Evolutionary conservation across 2,797 vertebrate genomes (phyloP), one percentile per base, ranked within the genome.

Genomic region (Anomalospiza imberbis): DNA sequence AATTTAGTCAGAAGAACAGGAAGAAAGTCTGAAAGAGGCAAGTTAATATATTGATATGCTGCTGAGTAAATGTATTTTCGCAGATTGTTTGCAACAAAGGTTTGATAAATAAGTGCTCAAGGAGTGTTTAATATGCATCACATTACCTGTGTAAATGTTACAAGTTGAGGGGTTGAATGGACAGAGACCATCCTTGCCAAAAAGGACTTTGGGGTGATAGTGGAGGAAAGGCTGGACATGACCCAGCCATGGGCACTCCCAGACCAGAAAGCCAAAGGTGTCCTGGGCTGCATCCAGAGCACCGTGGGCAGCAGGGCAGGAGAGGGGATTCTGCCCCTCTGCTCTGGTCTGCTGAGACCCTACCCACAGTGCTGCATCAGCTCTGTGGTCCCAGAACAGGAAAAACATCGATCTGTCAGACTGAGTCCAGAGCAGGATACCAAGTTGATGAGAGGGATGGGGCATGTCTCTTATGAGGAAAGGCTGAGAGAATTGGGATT

Each of bases 291-390:
- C 34, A 72, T 2, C 66, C 2, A 9, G 5, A 72, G 31, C 60
- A 36, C 0, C 0, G 0, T 7, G 65, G 17, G 1, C 38, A 65
- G 25, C 9, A 53, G 45, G 51, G 26, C 0, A 0, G 6, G n/a
- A 66, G 25, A 78, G 11, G 18, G 47, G 6, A 53, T 72, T 60
- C 34, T 78, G 40, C 6, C 16, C 18, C 47, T 65, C n/a, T 76
- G 20, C 57, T 50, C 34, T 61, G 26, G 22, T 54, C 22, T 48
- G 12, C 0, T 48, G 45, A 25, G 6, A 65, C 1, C 25, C 11
- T n/a, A 42, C 2, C 21, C 16, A 6, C 2, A 51, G 4, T 0
- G 0, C 29, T 45, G 58, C 45, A 24, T 9, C 73, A 66, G 9
- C 60, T 42, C n/a, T 60, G 66, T 18, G n/a, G 4, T 17, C 4